A percentile compares a stretch with the other conserved stretches of the same genome.
Evolutionary conservation across 2,888 invertebrate genomes (phyloP).

Genomic region (Drosophila gaucha): DNA sequence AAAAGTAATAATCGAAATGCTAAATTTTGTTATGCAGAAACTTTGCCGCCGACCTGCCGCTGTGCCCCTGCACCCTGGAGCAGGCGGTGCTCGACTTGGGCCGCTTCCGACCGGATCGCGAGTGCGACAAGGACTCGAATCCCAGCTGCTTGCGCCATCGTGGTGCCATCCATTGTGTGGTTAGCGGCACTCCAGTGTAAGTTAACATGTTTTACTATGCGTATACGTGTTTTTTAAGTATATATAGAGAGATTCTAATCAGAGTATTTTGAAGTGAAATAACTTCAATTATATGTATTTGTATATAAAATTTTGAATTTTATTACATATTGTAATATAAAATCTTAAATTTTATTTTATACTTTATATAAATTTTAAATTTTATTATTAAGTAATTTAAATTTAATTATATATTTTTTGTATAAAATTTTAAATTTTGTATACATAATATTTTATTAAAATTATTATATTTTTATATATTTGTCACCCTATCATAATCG

Average conservation of each 20-base stretch:
- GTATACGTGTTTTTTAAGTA: too few species aligned
- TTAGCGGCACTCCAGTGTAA: slow-evolving; percentile 95
- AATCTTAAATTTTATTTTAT: too few species aligned
- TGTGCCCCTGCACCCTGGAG: slow-evolving; percentile 96
- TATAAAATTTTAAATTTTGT: neutral
- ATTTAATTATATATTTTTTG: too few species aligned
- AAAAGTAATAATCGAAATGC: slow-evolving; percentile 16
- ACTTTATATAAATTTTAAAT: too few species aligned
- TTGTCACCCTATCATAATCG: too few species aligned
- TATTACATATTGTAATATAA: too few species aligned
- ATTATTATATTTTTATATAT: too few species aligned
- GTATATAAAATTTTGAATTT: too few species aligned
- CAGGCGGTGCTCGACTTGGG: slow-evolving; percentile 97
- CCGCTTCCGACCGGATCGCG: slow-evolving; percentile 94
- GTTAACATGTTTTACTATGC: slow-evolving; percentile 60
- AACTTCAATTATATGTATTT: neutral
- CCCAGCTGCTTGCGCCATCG: slow-evolving; percentile 94
- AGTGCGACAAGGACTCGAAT: slow-evolving; percentile 96
- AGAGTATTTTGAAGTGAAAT: too few species aligned
- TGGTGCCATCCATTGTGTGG: slow-evolving; percentile 96
- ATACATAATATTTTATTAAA: neutral
- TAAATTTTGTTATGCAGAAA: slow-evolving; percentile 86
- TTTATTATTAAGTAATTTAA: too few species aligned
- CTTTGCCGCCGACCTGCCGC: slow-evolving; percentile 92
- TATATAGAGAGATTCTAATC: too few species aligned